Conservation (phyloP, 2,113 vertebrate genomes). For the Philantomba maxwellii region DNA sequence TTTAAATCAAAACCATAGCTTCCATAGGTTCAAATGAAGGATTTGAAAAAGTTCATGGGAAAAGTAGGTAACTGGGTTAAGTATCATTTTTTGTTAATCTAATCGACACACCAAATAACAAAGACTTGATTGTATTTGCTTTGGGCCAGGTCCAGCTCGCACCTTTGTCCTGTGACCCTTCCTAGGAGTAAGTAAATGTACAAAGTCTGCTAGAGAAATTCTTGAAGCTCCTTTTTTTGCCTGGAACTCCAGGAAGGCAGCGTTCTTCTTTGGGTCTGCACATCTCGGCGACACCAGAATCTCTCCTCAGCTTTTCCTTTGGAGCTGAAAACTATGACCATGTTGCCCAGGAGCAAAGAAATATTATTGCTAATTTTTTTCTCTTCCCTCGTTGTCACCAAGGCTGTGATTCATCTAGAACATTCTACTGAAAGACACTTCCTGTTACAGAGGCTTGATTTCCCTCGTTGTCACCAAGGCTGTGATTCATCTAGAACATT, state of each 20-base stretch:
- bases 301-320: not conserved
- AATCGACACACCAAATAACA: constrained; percentile 39
- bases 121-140: constrained; percentile 20
- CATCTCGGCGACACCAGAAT: not conserved
- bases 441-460: not conserved
- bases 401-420: not conserved
- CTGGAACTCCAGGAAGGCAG: not conserved
- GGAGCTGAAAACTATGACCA: not conserved
- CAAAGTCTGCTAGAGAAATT: not conserved
- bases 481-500: not conserved
- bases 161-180: not conserved
- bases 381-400: not conserved
- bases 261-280: not conserved
- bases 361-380: not conserved
- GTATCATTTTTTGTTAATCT: constrained; percentile 3
- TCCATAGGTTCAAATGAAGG: not conserved
- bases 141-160: not conserved
- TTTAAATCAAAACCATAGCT: constrained; percentile 14
- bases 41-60: not conserved
- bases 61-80: constrained; percentile 25
- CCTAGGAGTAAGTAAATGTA: not conserved
- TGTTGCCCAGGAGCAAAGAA: not conserved
- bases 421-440: not conserved
- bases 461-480: not conserved
- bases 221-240: not conserved